phyloP scores from a whole-genome alignment of 2,797 vertebrate species.

The Enteromius unitaeniatus region DNA sequence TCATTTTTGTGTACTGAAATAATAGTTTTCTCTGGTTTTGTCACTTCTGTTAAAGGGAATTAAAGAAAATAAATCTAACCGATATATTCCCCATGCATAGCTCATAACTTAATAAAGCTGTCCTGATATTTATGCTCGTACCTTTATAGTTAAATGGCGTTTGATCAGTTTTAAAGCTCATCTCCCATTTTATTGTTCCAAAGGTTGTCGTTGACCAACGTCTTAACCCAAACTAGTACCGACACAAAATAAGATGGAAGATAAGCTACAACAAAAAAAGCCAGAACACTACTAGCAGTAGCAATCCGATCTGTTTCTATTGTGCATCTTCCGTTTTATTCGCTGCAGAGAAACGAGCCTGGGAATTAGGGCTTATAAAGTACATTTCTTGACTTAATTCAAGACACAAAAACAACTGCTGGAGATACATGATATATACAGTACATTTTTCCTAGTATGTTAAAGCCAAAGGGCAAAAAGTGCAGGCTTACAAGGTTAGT shows the following conservation, averaged over 20 bases:
- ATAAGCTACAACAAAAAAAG: conserved; percentile 13
- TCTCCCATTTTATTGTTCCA: not conserved
- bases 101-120: not conserved
- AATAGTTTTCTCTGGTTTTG: not conserved
- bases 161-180: not conserved
- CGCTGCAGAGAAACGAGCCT: not conserved
- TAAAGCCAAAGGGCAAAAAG: conserved; percentile 5
- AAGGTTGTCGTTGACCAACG: not conserved
- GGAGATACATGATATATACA: conserved; percentile 41
- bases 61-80: not conserved
- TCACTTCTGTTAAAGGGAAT: not conserved
- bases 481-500: conserved; percentile 32
- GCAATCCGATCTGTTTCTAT: not conserved
- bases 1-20: too few species aligned
- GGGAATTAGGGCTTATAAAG: conserved; percentile 10
- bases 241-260: conserved; percentile 19
- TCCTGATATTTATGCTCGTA: not conserved
- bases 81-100: conserved; percentile 25
- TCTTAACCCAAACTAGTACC: not conserved
- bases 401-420: conserved; percentile 14
- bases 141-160: not conserved
- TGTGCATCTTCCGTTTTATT: conserved; percentile 38
- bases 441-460: conserved; percentile 16
- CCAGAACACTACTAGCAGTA: not conserved
- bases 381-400: conserved; percentile 4